phyloP scores from a whole-genome alignment of 2,113 vertebrate genomes.

The Dunckerocampus dactyliophorus region DNA sequence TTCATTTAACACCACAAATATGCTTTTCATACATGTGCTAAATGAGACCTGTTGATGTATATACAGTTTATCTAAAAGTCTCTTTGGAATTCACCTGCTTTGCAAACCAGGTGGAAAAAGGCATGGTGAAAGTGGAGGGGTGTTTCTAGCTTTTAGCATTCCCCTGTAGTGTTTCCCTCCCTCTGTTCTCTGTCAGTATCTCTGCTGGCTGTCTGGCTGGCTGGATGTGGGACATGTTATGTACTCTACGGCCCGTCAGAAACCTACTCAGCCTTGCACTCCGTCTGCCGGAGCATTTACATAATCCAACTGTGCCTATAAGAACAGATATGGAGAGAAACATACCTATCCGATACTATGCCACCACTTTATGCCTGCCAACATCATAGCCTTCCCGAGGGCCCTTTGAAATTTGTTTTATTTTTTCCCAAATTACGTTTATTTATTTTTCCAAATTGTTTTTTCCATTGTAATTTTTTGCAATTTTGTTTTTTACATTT shows the following conservation, averaged over 20 bases:
- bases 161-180: conserved; percentile 33
- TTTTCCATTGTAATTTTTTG: no score
- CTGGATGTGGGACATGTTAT: conserved; percentile 77
- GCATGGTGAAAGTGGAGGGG: conserved; percentile 5
- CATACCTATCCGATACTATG: neutral
- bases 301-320: conserved; percentile 73
- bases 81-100: conserved; percentile 36
- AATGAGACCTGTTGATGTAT: conserved; percentile 2
- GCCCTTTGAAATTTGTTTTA: no score
- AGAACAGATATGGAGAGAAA: conserved; percentile 56
- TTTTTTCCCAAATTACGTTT: no score
- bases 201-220: conserved; percentile 64
- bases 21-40: conserved; percentile 13
- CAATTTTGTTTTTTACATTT: no score
- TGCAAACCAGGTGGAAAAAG: conserved; percentile 31
- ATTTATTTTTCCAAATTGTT: no score
- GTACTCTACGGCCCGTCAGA: conserved; percentile 79
- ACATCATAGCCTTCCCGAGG: neutral
- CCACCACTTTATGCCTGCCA: conserved; percentile 1
- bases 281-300: conserved; percentile 76
- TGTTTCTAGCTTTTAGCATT: conserved; percentile 49
- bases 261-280: conserved; percentile 79
- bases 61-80: conserved; percentile 24
- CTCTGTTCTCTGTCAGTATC: conserved; percentile 68
- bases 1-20: neutral